Percentiles rank a stretch among this genome's conserved stretches.
Evolutionary conservation across 1,140 invertebrate species (phyloP).

Genomic region (Papilio polyxenes): DNA sequence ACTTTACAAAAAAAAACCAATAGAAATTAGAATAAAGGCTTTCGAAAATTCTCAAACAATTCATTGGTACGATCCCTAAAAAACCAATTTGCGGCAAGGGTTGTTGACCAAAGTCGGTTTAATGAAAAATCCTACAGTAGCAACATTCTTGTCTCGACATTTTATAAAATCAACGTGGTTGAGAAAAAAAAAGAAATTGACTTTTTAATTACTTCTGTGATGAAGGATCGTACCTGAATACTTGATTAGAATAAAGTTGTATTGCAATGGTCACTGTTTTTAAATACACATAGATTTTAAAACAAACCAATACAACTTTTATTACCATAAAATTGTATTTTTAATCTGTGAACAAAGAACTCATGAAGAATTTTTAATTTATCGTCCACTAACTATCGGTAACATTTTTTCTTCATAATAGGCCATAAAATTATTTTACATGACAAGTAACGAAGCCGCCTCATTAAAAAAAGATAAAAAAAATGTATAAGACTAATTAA

Average conservation of each 20-base stretch:
- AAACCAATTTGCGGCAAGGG: slow-evolving; percentile 20
- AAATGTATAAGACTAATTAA: no score
- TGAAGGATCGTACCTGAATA: neutral
- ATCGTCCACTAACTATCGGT: no score
- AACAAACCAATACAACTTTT: no score
- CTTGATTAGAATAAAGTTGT: neutral
- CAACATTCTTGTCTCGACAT: slow-evolving; percentile 20
- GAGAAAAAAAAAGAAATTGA: slow-evolving; percentile 24
- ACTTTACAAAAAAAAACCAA: neutral
- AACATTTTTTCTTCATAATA: no score
- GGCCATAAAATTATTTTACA: no score
- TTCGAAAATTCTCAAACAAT: slow-evolving; percentile 20
- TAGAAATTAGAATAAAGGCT: slow-evolving; percentile 5
- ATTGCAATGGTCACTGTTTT: no score
- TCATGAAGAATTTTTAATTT: no score
- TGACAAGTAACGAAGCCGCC: no score
- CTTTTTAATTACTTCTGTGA: slow-evolving; percentile 25
- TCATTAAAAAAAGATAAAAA: no score
- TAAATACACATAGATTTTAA: no score
- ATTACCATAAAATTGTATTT: no score
- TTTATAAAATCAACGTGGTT: slow-evolving; percentile 19
- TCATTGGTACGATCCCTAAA: slow-evolving; percentile 17
- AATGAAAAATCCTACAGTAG: slow-evolving; percentile 5
- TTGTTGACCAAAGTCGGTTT: slow-evolving; percentile 28
- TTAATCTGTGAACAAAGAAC: neutral